Percentiles rank a stretch among this genome's conserved stretches.
Conservation (phyloP, 2,113 vertebrate species). For the Ophiodon elongatus region DNA sequence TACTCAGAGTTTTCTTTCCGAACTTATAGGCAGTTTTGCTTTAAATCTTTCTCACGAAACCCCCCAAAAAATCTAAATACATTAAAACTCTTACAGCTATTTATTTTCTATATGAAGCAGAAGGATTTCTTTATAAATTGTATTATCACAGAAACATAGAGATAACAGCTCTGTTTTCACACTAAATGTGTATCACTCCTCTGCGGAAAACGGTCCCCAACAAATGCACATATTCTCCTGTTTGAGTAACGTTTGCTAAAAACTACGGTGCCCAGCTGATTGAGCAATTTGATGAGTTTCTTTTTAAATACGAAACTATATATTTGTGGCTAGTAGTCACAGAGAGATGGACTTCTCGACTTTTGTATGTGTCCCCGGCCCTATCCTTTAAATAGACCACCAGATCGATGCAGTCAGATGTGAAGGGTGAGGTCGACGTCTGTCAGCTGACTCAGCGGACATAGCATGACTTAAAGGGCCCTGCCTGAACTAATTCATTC, state of each 20-base stretch:
- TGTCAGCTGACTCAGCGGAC: constrained; percentile 51
- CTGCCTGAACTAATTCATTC: constrained; percentile 3
- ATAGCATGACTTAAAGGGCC: constrained; percentile 6
- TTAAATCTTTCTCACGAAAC: neutral
- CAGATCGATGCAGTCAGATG: neutral
- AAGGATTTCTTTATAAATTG: neutral
- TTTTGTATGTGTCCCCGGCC: neutral
- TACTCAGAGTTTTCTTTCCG: neutral
- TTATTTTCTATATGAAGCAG: neutral
- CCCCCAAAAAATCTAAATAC: neutral
- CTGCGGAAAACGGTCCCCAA: neutral
- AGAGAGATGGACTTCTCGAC: neutral
- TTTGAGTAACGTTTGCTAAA: neutral
- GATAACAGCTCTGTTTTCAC: neutral
- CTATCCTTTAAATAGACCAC: neutral
- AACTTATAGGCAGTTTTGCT: neutral
- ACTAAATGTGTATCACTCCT: neutral
- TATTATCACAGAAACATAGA: neutral
- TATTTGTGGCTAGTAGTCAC: neutral
- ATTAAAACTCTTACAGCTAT: neutral
- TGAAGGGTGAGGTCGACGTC: neutral
- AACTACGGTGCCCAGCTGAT: neutral
- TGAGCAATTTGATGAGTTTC: neutral
- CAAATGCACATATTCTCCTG: neutral
- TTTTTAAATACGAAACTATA: neutral